These are phyloP conservation scores for Alligator sinensis DNA, from an alignment of 2,113 vertebrate genomes.

Conservation along the genomic window DNA sequence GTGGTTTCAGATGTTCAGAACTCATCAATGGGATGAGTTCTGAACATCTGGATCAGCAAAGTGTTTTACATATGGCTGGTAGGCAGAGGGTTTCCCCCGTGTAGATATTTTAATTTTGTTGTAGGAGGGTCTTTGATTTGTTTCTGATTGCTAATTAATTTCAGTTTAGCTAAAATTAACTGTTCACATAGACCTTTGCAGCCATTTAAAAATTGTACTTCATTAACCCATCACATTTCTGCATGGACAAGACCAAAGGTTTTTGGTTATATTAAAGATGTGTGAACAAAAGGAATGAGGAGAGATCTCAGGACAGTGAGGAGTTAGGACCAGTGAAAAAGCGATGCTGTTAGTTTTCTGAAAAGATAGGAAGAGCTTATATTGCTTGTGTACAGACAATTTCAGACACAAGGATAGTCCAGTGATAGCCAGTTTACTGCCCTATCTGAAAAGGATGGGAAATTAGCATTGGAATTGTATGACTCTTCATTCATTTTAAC, in stretches of 20 bases:
- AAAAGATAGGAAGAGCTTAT: too few relatives aligned
- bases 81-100: not conserved
- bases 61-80: not conserved
- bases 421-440: too few relatives aligned
- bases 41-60: not conserved
- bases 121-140: constrained; percentile 18
- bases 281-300: constrained; percentile 22
- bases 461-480: too few relatives aligned
- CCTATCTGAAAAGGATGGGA: too few relatives aligned
- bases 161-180: constrained; percentile 50
- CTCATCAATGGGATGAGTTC: not conserved
- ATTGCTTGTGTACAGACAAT: too few relatives aligned
- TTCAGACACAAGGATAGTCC: too few relatives aligned
- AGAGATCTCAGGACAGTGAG: not conserved
- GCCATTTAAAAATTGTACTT: constrained; percentile 41
- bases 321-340: too few relatives aligned
- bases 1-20: not conserved
- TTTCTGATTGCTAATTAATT: not conserved
- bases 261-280: not conserved
- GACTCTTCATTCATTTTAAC: not conserved
- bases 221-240: constrained; percentile 45
- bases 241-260: constrained; percentile 35
- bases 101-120: not conserved
- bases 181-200: not conserved
- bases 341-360: too few relatives aligned